phyloP scores from a whole-genome alignment of 2,113 vertebrate genomes.

The Climacteris rufus region DNA sequence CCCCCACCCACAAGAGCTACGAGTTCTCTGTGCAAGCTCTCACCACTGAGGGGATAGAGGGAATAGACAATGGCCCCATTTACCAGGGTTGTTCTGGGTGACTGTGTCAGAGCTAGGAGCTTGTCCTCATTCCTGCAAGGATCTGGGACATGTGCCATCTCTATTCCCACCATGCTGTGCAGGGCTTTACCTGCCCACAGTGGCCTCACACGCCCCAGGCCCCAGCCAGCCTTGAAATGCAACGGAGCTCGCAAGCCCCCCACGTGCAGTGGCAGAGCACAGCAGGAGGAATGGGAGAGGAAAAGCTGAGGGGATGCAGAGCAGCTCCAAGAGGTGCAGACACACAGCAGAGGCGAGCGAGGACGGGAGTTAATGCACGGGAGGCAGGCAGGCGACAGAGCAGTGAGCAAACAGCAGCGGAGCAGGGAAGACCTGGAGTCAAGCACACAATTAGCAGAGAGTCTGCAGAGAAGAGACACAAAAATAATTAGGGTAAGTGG shows the following conservation, averaged over 20 bases:
- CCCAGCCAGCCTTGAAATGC: background rate
- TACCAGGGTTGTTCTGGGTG: background rate
- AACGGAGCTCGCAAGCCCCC: background rate
- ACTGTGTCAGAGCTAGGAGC: background rate
- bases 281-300: background rate
- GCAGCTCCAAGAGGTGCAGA: background rate
- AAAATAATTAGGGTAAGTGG: slow-evolving; percentile 32
- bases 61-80: background rate
- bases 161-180: background rate
- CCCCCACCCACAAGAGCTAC: background rate
- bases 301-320: background rate
- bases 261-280: background rate
- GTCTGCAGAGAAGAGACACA: slow-evolving; percentile 18
- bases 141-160: background rate
- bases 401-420: background rate
- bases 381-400: background rate
- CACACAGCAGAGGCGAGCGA: background rate
- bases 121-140: slow-evolving; percentile 8
- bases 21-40: background rate
- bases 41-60: background rate
- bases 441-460: slow-evolving; percentile 19
- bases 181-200: background rate
- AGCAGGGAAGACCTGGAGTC: background rate
- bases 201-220: background rate
- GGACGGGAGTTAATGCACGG: background rate